Conservation (phyloP, 2,888 invertebrate species). For the Dromius quadrimaculatus region DNA sequence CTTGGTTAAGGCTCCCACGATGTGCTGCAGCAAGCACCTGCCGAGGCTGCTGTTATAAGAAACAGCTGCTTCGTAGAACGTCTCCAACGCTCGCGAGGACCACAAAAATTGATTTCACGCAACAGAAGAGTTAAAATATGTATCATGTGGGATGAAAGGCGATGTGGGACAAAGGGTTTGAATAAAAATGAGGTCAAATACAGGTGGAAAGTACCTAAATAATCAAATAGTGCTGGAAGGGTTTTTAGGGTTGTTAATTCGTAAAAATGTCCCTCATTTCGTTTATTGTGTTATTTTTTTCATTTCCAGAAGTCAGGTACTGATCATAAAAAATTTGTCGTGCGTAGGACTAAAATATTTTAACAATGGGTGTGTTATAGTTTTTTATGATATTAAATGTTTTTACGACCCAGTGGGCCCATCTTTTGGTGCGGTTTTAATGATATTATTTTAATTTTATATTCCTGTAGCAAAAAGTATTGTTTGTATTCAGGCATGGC, state of each 20-base stretch:
- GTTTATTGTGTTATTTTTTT: too few relatives aligned
- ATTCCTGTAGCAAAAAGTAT: conserved; percentile 33
- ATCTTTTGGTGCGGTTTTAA: conserved; percentile 9
- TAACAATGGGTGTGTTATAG: conserved; percentile 15
- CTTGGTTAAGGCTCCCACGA: not conserved
- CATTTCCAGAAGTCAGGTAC: too few relatives aligned
- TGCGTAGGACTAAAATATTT: not conserved
- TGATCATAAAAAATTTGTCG: conserved; percentile 15
- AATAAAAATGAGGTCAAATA: not conserved
- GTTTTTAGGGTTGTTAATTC: too few relatives aligned
- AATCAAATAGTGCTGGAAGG: too few relatives aligned
- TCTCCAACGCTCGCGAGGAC: not conserved
- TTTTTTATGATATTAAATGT: conserved; percentile 5
- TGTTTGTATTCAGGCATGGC: conserved; percentile 19
- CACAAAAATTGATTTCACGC: conserved; percentile 18
- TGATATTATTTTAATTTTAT: conserved; percentile 37
- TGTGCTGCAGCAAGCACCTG: conserved; percentile 3
- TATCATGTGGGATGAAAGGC: too few relatives aligned
- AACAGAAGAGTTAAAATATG: too few relatives aligned
- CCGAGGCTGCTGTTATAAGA: not conserved
- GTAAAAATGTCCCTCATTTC: too few relatives aligned
- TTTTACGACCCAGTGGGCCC: conserved; percentile 20
- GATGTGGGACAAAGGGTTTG: too few relatives aligned
- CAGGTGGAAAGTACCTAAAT: too few relatives aligned
- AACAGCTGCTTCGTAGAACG: conserved; percentile 21